phyloP scores from a whole-genome alignment of 2,797 vertebrate species.

The Eupleurogrammus muticus region DNA sequence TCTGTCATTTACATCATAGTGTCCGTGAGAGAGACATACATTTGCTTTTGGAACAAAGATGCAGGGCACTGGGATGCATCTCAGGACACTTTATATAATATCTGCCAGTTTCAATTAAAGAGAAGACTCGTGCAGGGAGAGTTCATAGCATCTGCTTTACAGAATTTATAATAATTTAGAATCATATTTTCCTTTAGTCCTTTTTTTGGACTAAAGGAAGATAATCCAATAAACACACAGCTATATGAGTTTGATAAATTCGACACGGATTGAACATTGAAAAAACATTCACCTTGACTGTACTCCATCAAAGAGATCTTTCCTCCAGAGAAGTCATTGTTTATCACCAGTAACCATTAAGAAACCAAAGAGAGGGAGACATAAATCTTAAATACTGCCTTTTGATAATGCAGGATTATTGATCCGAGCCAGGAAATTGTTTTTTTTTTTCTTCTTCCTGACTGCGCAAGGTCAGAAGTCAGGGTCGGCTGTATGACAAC shows the following conservation, averaged over 20 bases:
- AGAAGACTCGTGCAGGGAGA: background rate
- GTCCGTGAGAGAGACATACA: background rate
- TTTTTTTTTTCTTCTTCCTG: constrained; percentile 44
- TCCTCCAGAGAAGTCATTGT: constrained; percentile 36
- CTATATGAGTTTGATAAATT: constrained; percentile 48
- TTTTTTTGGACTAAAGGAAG: background rate
- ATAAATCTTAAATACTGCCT: constrained; percentile 59
- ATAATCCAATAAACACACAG: constrained; percentile 15
- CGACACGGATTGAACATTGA: constrained; percentile 20
- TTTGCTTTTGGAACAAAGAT: constrained; percentile 10
- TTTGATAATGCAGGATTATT: constrained; percentile 70
- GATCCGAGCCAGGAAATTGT: constrained; percentile 56
- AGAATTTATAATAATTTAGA: constrained; percentile 1
- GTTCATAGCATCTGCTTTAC: constrained; percentile 4
- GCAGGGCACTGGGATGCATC: background rate
- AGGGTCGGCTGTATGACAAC: constrained; percentile 31
- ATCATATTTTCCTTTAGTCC: background rate
- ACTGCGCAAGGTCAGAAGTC: constrained; percentile 47
- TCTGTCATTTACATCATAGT: constrained; percentile 26
- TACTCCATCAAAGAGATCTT: constrained; percentile 10
- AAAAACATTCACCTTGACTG: constrained; percentile 51
- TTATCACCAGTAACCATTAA: constrained; percentile 46
- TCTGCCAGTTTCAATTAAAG: constrained; percentile 21
- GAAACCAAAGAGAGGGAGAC: constrained; percentile 24
- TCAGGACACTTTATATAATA: constrained; percentile 1